These are phyloP conservation scores for Agriopis aurantiaria DNA, from an alignment of 2,888 invertebrate species.

Conservation along the genomic window DNA sequence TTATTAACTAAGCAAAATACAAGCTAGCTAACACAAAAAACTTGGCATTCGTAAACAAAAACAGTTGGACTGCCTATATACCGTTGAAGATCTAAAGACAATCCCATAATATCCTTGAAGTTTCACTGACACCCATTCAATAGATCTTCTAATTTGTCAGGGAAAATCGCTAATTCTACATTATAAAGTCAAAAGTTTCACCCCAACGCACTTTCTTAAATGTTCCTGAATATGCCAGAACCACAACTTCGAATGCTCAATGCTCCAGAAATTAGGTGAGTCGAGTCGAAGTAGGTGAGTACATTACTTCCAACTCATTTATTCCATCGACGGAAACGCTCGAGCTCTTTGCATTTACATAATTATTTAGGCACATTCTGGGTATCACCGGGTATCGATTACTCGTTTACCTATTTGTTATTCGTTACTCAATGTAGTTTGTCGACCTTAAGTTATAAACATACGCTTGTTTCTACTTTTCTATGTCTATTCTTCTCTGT, in stretches of 20 bases:
- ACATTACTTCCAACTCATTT: constrained; percentile 33
- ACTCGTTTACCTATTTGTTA: constrained; percentile 26
- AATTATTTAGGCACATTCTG: constrained; percentile 26
- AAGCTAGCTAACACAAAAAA: too few relatives aligned
- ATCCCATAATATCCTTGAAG: too few relatives aligned
- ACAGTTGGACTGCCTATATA: too few relatives aligned
- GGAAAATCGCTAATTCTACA: not conserved
- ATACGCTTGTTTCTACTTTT: not conserved
- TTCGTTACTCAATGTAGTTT: constrained; percentile 18
- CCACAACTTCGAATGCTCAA: constrained; percentile 6
- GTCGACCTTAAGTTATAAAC: constrained; percentile 5
- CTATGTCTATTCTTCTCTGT: not conserved
- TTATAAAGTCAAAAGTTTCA: not conserved
- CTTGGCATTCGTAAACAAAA: too few relatives aligned
- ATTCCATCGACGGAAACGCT: constrained; percentile 19
- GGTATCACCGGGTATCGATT: constrained; percentile 34
- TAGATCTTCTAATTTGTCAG: not conserved
- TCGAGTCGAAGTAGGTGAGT: constrained; percentile 12
- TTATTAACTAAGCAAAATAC: too few relatives aligned
- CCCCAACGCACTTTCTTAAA: not conserved
- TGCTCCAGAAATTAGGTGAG: constrained; percentile 19
- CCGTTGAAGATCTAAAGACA: too few relatives aligned
- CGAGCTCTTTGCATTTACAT: constrained; percentile 36
- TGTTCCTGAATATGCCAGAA: constrained; percentile 4
- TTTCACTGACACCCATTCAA: not conserved